Evolutionary conservation across 2,888 invertebrate species (phyloP).

Genomic region (Athalia rosae): DNA sequence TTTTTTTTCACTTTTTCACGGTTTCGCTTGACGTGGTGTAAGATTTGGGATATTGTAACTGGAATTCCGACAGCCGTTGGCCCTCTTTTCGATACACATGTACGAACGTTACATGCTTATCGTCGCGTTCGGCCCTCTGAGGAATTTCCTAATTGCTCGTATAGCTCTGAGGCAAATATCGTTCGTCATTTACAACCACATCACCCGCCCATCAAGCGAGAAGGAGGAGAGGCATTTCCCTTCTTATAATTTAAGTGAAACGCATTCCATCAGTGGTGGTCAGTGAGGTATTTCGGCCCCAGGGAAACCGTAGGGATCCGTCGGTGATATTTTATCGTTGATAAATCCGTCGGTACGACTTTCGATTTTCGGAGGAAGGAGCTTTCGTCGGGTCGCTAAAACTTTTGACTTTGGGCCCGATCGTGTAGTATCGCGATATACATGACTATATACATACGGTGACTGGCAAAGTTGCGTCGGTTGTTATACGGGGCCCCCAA

Average conservation of each 20-base stretch:
- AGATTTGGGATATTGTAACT: too few species aligned
- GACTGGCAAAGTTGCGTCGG: constrained; percentile 28
- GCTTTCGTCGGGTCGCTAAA: background rate
- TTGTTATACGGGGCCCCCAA: constrained; percentile 16
- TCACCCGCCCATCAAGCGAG: background rate
- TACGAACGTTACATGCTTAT: background rate
- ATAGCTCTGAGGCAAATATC: constrained; percentile 46
- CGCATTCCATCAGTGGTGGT: constrained; percentile 32
- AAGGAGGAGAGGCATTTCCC: constrained; percentile 18
- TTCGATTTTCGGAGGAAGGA: background rate
- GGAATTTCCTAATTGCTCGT: constrained; percentile 53
- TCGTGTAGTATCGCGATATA: too few species aligned
- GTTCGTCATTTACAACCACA: constrained; percentile 10
- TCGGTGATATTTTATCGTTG: too few species aligned
- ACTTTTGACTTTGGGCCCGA: too few species aligned
- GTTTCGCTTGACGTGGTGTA: too few species aligned
- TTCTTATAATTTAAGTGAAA: constrained; percentile 20
- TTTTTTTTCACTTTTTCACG: too few species aligned
- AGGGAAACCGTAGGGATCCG: background rate
- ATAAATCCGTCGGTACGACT: too few species aligned
- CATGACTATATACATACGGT: background rate
- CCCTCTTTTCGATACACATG: background rate
- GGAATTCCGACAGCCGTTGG: background rate
- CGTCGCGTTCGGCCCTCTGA: constrained; percentile 18
- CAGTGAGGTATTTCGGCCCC: constrained; percentile 16